Percentiles rank a stretch among this genome's conserved stretches.
Evolutionary conservation across 2,888 invertebrate genomes (phyloP).

Genomic region (Drosophila mimica): DNA sequence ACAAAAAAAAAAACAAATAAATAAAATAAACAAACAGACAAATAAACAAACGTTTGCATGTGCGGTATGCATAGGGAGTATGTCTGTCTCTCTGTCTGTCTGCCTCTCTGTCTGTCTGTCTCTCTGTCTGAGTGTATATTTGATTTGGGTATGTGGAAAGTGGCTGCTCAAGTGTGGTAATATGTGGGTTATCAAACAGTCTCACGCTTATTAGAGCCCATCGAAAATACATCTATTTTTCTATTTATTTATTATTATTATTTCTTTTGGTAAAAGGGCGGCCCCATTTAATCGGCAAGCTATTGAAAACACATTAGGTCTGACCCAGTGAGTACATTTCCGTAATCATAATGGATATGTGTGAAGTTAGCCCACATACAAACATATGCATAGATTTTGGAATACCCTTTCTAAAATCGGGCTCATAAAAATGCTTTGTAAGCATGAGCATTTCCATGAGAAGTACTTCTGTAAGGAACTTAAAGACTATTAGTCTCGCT

Average conservation of each 20-base stretch:
- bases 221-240: background rate
- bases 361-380: background rate
- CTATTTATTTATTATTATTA: background rate
- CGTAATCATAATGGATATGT: background rate
- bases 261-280: background rate
- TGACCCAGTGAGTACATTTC: background rate
- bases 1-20: background rate
- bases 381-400: background rate
- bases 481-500: background rate
- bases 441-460: background rate
- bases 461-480: background rate
- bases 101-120: background rate
- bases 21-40: constrained; percentile 19
- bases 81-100: constrained; percentile 1
- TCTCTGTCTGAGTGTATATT: constrained; percentile 13
- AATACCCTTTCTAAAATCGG: background rate
- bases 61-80: constrained; percentile 8
- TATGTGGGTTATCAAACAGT: constrained; percentile 42
- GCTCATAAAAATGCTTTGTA: background rate
- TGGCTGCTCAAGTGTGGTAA: constrained; percentile 29
- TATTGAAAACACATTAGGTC: constrained; percentile 20
- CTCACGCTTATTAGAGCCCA: constrained; percentile 37
- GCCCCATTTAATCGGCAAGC: background rate
- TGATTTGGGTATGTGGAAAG: constrained; percentile 32
- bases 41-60: constrained; percentile 33